These are phyloP conservation scores for Myotis yumanensis DNA, from an alignment of 2,113 vertebrate genomes.

Conservation along the genomic window DNA sequence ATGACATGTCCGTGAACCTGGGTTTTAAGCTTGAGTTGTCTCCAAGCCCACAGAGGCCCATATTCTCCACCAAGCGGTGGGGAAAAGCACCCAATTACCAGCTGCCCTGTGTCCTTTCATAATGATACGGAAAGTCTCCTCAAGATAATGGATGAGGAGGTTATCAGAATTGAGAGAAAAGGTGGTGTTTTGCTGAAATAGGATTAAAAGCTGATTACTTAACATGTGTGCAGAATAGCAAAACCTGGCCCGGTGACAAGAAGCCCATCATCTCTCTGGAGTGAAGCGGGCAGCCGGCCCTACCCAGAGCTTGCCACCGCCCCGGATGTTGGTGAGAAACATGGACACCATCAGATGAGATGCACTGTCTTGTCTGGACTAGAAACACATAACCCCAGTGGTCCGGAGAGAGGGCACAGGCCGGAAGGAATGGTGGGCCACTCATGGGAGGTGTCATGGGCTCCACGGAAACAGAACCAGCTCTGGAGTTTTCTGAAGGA, in stretches of 20 bases:
- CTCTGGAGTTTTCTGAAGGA: not conserved
- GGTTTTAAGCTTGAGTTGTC: constrained; percentile 82
- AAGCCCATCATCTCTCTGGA: not conserved
- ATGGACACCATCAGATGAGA: not conserved
- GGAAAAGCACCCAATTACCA: constrained; percentile 78
- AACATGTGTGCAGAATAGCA: constrained; percentile 74
- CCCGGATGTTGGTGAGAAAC: not conserved
- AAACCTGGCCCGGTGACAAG: constrained; percentile 61
- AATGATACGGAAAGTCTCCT: constrained; percentile 80
- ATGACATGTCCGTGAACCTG: constrained; percentile 79
- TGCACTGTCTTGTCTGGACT: no score
- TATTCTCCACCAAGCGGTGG: constrained; percentile 76
- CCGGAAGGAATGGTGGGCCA: not conserved
- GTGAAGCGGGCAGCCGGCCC: not conserved
- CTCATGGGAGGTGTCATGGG: rapidly evolving
- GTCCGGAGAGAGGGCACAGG: not conserved
- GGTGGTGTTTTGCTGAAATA: constrained; percentile 76
- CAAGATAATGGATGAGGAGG: constrained; percentile 82
- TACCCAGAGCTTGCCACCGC: not conserved
- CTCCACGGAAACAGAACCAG: not conserved
- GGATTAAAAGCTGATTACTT: constrained; percentile 80
- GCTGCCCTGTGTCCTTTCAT: constrained; percentile 80
- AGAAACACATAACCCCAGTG: not conserved
- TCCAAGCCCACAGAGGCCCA: constrained; percentile 79
- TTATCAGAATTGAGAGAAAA: constrained; percentile 80